Evolutionary conservation across 2,888 invertebrate genomes (phyloP).

Genomic region (Brachypalpus laphriformis): DNA sequence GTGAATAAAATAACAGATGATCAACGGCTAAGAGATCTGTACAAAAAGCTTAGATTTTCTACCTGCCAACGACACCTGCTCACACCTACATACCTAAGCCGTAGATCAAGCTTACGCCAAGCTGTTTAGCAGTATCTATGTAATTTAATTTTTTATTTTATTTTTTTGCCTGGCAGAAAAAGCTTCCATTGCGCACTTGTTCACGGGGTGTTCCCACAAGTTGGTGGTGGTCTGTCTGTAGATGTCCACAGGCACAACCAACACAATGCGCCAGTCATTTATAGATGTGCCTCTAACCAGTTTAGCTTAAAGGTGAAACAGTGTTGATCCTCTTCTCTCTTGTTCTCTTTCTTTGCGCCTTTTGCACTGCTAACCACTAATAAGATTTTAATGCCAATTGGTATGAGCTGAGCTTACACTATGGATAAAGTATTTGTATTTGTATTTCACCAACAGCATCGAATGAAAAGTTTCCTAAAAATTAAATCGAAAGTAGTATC

Average conservation of each 20-base stretch:
- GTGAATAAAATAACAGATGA: constrained; percentile 32
- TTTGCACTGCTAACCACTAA: constrained; percentile 6
- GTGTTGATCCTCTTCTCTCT: constrained; percentile 30
- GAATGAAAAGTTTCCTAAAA: constrained; percentile 47
- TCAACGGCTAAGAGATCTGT: constrained; percentile 18
- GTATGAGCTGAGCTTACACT: constrained; percentile 35
- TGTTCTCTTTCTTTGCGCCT: constrained; percentile 11
- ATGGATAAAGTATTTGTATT: constrained; percentile 51
- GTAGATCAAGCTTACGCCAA: neutral
- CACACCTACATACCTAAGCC: constrained; percentile 23
- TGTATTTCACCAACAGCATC: constrained; percentile 12
- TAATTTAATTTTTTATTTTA: neutral
- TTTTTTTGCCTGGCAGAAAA: no score
- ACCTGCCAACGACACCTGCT: constrained; percentile 67
- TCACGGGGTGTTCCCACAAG: no score
- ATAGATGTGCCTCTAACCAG: constrained; percentile 56
- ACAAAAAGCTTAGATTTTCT: constrained; percentile 38
- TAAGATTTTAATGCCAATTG: constrained; percentile 57
- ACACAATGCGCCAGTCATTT: constrained; percentile 41
- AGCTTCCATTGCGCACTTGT: no score
- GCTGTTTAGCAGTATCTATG: neutral
- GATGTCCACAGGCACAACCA: constrained; percentile 34
- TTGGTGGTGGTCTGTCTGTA: no score
- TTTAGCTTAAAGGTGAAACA: constrained; percentile 72
- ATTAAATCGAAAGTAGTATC: constrained; percentile 58